A percentile compares a stretch with the other conserved stretches of the same genome.
phyloP scores from a whole-genome alignment of 2,113 vertebrate species.

The Phyllostomus discolor region DNA sequence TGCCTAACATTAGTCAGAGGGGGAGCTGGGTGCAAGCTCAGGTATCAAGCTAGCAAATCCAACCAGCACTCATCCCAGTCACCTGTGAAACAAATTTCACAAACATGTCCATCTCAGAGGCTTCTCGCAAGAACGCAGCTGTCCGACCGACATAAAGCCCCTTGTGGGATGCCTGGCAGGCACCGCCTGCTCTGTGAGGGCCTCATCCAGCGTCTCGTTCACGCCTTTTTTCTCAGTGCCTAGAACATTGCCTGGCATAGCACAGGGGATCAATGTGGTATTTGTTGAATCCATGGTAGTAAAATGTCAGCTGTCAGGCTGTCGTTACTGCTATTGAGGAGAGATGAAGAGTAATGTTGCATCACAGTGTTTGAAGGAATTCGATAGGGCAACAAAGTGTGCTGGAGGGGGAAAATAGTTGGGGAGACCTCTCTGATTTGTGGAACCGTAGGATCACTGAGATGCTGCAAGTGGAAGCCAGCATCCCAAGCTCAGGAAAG shows the following conservation, averaged over 20 bases:
- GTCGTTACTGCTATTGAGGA: background rate
- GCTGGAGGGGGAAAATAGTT: no score
- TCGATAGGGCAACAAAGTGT: background rate
- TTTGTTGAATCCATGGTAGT: background rate
- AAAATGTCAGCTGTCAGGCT: background rate
- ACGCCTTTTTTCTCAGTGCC: background rate
- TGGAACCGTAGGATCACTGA: background rate
- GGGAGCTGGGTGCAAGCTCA: background rate
- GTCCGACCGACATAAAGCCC: background rate
- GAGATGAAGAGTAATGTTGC: background rate
- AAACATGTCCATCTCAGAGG: background rate
- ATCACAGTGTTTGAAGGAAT: background rate
- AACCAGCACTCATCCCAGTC: background rate
- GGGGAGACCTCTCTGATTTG: background rate
- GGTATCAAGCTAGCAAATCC: background rate
- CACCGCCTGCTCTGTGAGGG: rapidly evolving
- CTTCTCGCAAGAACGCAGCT: background rate
- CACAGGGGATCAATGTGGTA: background rate
- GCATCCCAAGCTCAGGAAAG: background rate
- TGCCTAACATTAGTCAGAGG: background rate
- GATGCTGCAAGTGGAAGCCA: background rate
- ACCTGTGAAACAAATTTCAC: background rate
- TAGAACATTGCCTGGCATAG: background rate
- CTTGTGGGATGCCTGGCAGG: background rate
- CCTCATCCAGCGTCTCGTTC: background rate